A percentile compares a stretch with the other conserved stretches of the same genome.
Conservation (phyloP, 2,113 vertebrate genomes). For the Zosterops hypoxanthus region DNA sequence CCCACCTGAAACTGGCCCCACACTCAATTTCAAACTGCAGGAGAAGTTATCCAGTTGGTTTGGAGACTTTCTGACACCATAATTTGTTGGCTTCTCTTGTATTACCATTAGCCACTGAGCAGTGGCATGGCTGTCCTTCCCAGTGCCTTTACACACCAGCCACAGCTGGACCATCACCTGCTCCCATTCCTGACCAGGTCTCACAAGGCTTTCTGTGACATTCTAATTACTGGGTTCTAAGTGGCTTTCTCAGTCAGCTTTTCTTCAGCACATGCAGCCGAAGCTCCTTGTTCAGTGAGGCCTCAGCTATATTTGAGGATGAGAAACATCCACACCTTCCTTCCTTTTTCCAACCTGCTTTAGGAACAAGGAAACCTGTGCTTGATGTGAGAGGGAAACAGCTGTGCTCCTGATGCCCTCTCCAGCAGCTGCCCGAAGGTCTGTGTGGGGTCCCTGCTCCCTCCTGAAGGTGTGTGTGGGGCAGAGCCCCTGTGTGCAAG, state of each 20-base stretch:
- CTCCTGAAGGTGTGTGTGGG: neutral
- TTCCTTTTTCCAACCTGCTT: neutral
- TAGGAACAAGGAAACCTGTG: neutral
- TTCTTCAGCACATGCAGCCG: neutral
- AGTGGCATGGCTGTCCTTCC: neutral
- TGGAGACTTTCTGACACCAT: neutral
- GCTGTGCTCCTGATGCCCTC: neutral
- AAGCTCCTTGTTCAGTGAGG: neutral
- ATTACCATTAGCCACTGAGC: neutral
- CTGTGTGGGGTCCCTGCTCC: rapidly evolving
- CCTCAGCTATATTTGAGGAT: neutral
- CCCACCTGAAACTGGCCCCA: neutral
- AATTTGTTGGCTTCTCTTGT: neutral
- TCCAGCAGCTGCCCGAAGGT: neutral
- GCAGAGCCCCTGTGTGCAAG: neutral
- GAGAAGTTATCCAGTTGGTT: neutral
- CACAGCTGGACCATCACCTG: neutral
- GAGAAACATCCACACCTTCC: neutral
- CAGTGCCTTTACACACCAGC: neutral
- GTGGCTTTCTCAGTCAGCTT: neutral
- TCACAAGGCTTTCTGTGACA: neutral
- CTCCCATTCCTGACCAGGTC: neutral
- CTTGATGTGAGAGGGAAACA: neutral
- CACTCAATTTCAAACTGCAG: neutral
- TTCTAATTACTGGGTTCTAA: neutral